phyloP scores from a whole-genome alignment of 1,140 invertebrate species.

The Meloidogyne chitwoodi region DNA sequence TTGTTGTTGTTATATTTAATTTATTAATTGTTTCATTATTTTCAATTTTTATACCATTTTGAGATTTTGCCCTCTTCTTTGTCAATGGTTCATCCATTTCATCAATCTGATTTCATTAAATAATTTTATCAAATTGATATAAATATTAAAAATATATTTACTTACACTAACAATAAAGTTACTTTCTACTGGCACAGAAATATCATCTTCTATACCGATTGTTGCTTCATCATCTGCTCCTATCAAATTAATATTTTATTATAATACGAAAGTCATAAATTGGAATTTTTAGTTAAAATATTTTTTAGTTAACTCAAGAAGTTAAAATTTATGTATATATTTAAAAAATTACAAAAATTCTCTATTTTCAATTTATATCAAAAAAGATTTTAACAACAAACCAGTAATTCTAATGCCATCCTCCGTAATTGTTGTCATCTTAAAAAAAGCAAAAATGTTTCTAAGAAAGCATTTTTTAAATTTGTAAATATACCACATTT shows the following conservation, averaged over 20 bases:
- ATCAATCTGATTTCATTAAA: not conserved
- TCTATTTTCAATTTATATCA: not conserved
- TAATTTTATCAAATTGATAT: not conserved
- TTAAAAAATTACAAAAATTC: not conserved
- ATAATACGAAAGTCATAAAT: too few relatives aligned
- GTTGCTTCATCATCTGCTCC: conserved; percentile 3
- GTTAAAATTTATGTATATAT: too few relatives aligned
- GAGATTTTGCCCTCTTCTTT: not conserved
- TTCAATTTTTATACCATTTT: not conserved
- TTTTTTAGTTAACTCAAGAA: too few relatives aligned
- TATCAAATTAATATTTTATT: not conserved
- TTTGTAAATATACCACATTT: conserved; percentile 45
- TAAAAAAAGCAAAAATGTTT: not conserved
- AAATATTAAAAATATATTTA: not conserved
- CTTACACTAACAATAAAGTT: conserved; percentile 20
- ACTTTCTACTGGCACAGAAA: conserved; percentile 3
- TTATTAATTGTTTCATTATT: not conserved
- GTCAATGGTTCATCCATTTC: conserved; percentile 15
- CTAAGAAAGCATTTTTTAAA: conserved; percentile 12
- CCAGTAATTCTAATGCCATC: conserved; percentile 13
- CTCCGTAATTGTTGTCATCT: conserved; percentile 18
- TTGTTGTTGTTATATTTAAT: not conserved
- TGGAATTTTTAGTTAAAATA: too few relatives aligned
- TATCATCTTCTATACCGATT: not conserved
- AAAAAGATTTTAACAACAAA: not conserved